These are phyloP conservation scores for Cryptoprocta ferox DNA, from an alignment of 2,797 vertebrate genomes.

Conservation along the genomic window DNA sequence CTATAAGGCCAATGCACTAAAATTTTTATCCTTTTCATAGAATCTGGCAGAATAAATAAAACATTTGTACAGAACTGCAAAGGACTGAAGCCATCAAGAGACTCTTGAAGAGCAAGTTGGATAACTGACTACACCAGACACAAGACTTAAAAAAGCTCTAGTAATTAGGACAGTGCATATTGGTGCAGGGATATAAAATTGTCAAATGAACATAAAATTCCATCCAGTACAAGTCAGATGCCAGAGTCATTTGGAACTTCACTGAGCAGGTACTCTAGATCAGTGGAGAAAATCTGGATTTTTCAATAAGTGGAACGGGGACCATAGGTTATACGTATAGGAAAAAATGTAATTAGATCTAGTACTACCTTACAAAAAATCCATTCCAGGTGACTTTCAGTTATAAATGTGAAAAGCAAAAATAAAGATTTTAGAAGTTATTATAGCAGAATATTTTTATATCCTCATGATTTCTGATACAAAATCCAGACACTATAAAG, in stretches of 20 bases:
- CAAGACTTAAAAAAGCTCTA: neutral
- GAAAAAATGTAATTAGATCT: neutral
- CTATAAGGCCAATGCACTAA: neutral
- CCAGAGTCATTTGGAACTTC: neutral
- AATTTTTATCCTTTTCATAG: neutral
- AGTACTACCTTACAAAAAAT: neutral
- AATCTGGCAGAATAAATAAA: slow-evolving; percentile 5
- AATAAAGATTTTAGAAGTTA: neutral
- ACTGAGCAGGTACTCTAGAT: neutral
- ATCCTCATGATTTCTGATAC: neutral
- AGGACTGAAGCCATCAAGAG: neutral
- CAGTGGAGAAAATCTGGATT: neutral
- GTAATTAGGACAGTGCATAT: neutral
- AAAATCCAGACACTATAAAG: neutral
- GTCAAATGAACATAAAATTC: neutral
- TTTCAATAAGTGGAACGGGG: neutral
- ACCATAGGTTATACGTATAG: neutral
- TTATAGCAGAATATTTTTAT: neutral
- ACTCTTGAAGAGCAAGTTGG: neutral
- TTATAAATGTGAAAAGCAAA: slow-evolving; percentile 27
- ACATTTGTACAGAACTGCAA: neutral
- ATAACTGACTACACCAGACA: neutral
- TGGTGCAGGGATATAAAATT: neutral
- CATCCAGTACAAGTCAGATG: neutral
- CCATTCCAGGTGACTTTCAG: neutral